Evolutionary conservation across 2,797 vertebrate genomes (phyloP).

Genomic region (Babyrousa celebensis): DNA sequence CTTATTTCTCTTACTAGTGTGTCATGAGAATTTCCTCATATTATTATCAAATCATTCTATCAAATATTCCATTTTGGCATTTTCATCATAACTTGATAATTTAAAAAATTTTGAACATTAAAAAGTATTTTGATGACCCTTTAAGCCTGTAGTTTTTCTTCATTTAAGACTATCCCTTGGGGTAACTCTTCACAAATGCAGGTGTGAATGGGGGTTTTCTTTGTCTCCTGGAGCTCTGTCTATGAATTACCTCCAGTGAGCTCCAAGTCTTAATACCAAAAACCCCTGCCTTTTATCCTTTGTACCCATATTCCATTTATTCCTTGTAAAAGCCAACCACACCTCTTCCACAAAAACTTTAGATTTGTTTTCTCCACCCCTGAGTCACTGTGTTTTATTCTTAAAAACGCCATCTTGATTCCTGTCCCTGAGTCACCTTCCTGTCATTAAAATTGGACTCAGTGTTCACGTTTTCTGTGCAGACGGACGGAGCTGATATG

Average conservation of each 20-base stretch:
- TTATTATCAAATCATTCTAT: neutral
- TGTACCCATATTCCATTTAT: slow-evolving; percentile 22
- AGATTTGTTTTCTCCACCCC: neutral
- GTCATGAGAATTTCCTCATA: neutral
- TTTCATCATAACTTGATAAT: neutral
- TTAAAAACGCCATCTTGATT: slow-evolving; percentile 67
- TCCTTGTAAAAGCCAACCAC: slow-evolving; percentile 36
- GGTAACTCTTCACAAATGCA: neutral
- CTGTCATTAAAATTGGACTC: slow-evolving; percentile 35
- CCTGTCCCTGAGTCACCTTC: slow-evolving; percentile 65
- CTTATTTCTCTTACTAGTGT: neutral
- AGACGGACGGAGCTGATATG: neutral
- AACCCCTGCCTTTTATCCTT: neutral
- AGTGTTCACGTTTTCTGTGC: neutral
- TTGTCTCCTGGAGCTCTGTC: neutral
- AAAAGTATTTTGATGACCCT: neutral
- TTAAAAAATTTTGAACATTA: neutral
- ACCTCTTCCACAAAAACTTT: slow-evolving; percentile 24
- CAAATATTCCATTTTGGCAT: neutral
- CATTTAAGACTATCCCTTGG: neutral
- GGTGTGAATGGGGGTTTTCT: neutral
- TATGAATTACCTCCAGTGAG: neutral
- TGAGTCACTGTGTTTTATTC: slow-evolving; percentile 71
- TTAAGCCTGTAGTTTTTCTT: neutral
- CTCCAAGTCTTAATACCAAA: neutral